Evolutionary conservation across 1,140 invertebrate species (phyloP).

Genomic region (Drosophila ironensis): DNA sequence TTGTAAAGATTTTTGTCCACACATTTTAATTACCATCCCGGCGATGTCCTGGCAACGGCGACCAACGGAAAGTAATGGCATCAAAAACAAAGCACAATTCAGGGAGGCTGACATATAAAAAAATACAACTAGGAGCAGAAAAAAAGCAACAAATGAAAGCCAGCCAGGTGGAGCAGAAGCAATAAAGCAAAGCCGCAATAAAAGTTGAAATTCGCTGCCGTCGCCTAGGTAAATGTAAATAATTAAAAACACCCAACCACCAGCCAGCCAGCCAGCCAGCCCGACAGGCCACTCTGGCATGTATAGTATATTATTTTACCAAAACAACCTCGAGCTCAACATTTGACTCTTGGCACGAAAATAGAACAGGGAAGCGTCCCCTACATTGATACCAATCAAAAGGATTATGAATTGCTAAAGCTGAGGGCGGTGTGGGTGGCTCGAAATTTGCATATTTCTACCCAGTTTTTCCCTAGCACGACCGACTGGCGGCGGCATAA

Average conservation of each 20-base stretch:
- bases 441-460: slow-evolving; percentile 39
- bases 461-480: neutral
- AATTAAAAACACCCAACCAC: slow-evolving; percentile 61
- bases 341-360: neutral
- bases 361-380: neutral
- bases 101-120: neutral
- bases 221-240: slow-evolving; percentile 64
- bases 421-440: neutral
- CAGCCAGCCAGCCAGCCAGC: too few species aligned
- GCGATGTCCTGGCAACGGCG: slow-evolving; percentile 24
- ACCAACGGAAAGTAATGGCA: slow-evolving; percentile 6
- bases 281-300: neutral
- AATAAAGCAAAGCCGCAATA: slow-evolving; percentile 43
- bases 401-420: slow-evolving; percentile 54
- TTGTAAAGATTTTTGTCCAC: neutral
- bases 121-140: neutral
- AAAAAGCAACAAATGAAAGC: slow-evolving; percentile 19
- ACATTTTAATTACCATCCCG: slow-evolving; percentile 28
- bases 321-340: neutral
- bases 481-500: too few species aligned
- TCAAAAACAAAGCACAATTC: neutral
- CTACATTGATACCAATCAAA: slow-evolving; percentile 50
- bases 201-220: slow-evolving; percentile 34
- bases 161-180: slow-evolving; percentile 15
- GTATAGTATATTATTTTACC: neutral